Evolutionary conservation across 2,113 vertebrate genomes (phyloP).

Genomic region (Eidolon helvum): DNA sequence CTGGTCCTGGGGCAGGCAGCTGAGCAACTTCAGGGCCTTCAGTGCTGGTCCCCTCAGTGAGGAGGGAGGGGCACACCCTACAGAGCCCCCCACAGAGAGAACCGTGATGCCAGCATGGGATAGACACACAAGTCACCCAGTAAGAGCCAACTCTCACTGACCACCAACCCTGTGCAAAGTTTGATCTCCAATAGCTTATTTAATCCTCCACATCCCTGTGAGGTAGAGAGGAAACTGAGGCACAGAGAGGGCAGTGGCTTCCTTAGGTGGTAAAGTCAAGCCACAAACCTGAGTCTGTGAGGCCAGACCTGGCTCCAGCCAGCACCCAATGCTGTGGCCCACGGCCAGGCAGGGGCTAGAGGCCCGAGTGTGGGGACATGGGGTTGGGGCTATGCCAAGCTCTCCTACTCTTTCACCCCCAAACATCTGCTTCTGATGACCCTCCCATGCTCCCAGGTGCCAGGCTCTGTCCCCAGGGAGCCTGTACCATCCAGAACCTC

Average conservation of each 20-base stretch:
- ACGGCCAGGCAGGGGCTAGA: background rate
- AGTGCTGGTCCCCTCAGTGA: background rate
- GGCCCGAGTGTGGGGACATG: rapidly evolving
- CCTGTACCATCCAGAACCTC: background rate
- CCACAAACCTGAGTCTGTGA: rapidly evolving
- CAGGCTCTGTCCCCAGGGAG: background rate
- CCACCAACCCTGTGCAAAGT: background rate
- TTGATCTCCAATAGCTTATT: background rate
- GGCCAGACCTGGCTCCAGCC: background rate
- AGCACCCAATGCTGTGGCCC: background rate
- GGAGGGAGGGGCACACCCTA: no score
- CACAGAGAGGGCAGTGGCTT: background rate
- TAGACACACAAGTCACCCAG: rapidly evolving
- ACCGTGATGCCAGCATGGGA: background rate
- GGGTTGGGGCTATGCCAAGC: no score
- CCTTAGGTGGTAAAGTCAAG: background rate
- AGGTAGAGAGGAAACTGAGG: background rate
- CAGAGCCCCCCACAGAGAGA: background rate
- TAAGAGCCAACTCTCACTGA: background rate
- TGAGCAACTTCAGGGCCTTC: background rate
- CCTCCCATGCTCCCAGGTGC: background rate
- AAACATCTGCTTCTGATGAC: background rate
- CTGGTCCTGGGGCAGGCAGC: background rate
- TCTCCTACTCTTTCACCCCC: background rate
- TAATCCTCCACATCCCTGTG: background rate